Base-by-base conservation (phyloP, 2,888 invertebrate genomes). In the Scaeva pyrastri region DNA sequence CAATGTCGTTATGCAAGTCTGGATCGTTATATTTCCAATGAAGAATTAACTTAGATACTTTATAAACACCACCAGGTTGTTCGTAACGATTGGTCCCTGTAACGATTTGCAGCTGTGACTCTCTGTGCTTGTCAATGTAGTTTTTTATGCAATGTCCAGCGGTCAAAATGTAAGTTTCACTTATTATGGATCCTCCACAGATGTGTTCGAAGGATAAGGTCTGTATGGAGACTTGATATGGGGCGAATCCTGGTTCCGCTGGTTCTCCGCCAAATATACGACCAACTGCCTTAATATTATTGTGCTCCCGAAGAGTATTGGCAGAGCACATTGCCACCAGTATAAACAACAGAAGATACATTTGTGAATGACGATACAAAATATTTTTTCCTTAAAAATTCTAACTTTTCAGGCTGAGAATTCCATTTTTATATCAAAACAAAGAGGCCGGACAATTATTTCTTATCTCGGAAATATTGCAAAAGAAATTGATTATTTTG, bases 1-100 rank as follows among this genome's bases (percentile, higher is more conserved):
- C 96, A 64, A 96, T 95, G 88, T 96, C 96, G 89, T 96, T 94
- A 55, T 91, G 89, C 70, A 90, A 92, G 14, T 88, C 78, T 1
- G 91, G 91, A 4, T 88, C 88, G 26, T 90, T 90, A 74, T 91
- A 92, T 50, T 90, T 89, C 70, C 90, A 90, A 55, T 91, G 91
- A 88, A 88, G 87, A 14, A 89, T 83, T 2, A 92, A 90, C 21
- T 88, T 88, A 72, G 92, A 91, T 39, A 90, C 88, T 52, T 87
- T 89, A 66, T 91, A 91, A 43, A 87, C 88, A 11, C 89, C 89
- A 0, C 86, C 89, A 4, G 91, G 89, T 41, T 91, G 89, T 41
- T 89, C 82, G 8, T 90, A 88, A 71, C 90, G 88, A 68, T 91
- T 89, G 16, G 91, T 90, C 19, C 92, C 92, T 0, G 92, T 90